Evolutionary conservation across 2,113 vertebrate genomes (phyloP).

Genomic region (Junco hyemalis): DNA sequence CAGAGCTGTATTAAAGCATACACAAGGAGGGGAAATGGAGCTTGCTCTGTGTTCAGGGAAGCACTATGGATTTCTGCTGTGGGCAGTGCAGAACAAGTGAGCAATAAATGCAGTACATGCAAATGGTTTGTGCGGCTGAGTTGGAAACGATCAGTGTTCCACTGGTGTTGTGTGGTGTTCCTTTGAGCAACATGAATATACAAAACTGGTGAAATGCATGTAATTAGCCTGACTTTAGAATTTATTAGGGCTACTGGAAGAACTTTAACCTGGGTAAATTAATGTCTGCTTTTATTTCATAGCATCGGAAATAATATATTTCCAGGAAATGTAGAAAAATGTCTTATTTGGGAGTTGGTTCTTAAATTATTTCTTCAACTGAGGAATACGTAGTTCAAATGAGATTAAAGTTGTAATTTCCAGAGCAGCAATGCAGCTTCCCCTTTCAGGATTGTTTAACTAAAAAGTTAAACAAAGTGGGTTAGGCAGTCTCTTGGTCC

Average conservation of each 20-base stretch:
- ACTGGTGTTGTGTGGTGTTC: neutral
- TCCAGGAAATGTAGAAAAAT: slow-evolving; percentile 27
- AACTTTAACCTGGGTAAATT: neutral
- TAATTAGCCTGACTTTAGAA: neutral
- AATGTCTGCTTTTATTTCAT: neutral
- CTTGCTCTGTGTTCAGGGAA: neutral
- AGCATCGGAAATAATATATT: neutral
- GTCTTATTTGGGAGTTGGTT: neutral
- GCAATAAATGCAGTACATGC: neutral
- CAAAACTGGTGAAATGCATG: neutral
- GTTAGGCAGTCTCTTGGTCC: slow-evolving; percentile 35
- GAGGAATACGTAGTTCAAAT: slow-evolving; percentile 27
- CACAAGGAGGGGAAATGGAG: neutral
- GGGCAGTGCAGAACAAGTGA: neutral
- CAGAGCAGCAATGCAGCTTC: slow-evolving; percentile 30
- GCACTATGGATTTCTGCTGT: neutral
- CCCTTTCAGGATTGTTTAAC: slow-evolving; percentile 58
- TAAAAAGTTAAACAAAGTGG: slow-evolving; percentile 50
- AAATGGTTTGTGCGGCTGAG: neutral
- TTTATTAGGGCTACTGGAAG: neutral
- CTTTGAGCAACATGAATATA: neutral
- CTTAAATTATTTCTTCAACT: slow-evolving; percentile 43
- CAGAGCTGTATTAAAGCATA: neutral
- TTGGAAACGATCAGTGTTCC: neutral
- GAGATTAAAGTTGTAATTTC: slow-evolving; percentile 44